Percentiles rank a stretch among this genome's conserved stretches.
These are phyloP conservation scores for Argyra leucocephala DNA, from an alignment of 2,888 invertebrate species.

Conservation along the genomic window DNA sequence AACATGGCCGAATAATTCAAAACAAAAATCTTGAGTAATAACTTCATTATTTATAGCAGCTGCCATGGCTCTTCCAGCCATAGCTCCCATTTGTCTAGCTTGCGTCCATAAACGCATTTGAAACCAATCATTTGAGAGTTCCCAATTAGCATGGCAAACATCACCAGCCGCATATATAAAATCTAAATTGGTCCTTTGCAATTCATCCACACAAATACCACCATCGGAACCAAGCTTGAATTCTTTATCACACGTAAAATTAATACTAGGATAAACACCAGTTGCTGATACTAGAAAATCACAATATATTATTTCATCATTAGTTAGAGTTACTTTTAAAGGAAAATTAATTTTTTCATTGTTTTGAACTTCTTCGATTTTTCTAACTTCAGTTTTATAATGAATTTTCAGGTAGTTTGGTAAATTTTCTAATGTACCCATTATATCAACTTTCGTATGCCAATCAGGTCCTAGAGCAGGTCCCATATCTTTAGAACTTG, in stretches of 20 bases:
- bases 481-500: slow-evolving; percentile 46
- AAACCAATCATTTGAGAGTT: slow-evolving; percentile 71
- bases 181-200: slow-evolving; percentile 67
- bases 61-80: slow-evolving; percentile 85
- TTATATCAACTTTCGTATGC: slow-evolving; percentile 61
- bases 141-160: slow-evolving; percentile 78
- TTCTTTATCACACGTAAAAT: slow-evolving; percentile 48
- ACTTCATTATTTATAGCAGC: slow-evolving; percentile 48
- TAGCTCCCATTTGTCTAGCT: slow-evolving; percentile 93
- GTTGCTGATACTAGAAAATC: slow-evolving; percentile 94
- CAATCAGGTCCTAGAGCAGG: slow-evolving; percentile 97
- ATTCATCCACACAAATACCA: slow-evolving; percentile 77
- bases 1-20: slow-evolving; percentile 94
- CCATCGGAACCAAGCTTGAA: slow-evolving; percentile 57
- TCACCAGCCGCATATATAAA: slow-evolving; percentile 94
- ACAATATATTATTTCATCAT: slow-evolving; percentile 61
- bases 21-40: slow-evolving; percentile 83
- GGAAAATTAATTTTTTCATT: slow-evolving; percentile 52
- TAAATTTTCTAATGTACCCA: slow-evolving; percentile 42
- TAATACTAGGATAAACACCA: slow-evolving; percentile 69
- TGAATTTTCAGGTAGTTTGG: slow-evolving; percentile 49
- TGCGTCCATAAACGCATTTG: slow-evolving; percentile 97
- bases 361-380: slow-evolving; percentile 24
- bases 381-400: slow-evolving; percentile 50
- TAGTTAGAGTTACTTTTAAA: slow-evolving; percentile 62